These are phyloP conservation scores for Gonatopus flavifemur DNA, from an alignment of 1,140 invertebrate genomes.

Conservation along the genomic window DNA sequence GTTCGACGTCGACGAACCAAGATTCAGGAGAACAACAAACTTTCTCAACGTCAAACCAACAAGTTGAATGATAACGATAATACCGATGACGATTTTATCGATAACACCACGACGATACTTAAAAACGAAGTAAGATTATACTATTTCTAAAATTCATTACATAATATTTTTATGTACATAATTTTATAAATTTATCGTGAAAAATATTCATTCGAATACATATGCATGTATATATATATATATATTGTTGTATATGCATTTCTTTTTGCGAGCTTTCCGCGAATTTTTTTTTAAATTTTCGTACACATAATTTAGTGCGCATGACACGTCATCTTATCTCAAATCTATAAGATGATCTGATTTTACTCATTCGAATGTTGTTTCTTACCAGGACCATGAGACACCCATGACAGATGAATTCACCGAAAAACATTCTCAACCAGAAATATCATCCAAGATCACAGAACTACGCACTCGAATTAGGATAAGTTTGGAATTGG, in stretches of 20 bases:
- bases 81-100: constrained; percentile 6
- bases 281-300: no score
- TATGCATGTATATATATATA: not conserved
- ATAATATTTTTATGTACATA: not conserved
- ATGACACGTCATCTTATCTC: no score
- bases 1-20: constrained; percentile 43
- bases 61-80: constrained; percentile 28
- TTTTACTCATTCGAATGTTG: no score
- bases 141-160: not conserved
- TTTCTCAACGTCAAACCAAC: constrained; percentile 12
- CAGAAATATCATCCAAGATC: no score
- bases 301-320: no score
- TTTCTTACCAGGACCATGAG: no score
- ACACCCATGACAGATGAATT: no score
- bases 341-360: no score
- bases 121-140: constrained; percentile 12
- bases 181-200: not conserved
- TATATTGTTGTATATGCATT: not conserved
- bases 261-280: no score
- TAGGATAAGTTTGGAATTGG: constrained; percentile 71
- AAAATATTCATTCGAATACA: not conserved
- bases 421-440: no score
- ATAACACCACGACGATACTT: constrained; percentile 10
- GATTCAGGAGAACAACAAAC: constrained; percentile 21
- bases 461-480: constrained; percentile 42